These are phyloP conservation scores for Ditylenchus dipsaci DNA, from an alignment of 1,140 invertebrate genomes.

Conservation along the genomic window DNA sequence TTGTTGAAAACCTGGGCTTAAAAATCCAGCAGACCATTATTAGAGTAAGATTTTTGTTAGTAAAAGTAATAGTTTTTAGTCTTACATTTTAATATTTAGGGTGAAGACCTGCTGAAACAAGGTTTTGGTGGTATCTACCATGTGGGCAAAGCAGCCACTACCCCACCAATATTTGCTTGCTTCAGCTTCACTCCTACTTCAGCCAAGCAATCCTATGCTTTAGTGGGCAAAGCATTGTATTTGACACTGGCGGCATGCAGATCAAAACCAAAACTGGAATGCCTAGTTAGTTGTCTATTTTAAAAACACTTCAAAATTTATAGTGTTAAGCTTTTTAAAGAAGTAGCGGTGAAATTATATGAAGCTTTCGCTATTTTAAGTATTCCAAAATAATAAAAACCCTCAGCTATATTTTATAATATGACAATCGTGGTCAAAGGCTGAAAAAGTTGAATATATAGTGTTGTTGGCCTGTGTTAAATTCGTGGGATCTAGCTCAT, in stretches of 20 bases:
- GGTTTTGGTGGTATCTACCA: constrained; percentile 70
- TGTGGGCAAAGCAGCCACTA: constrained; percentile 74
- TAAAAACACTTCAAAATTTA: too few species aligned
- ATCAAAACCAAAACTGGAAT: constrained; percentile 72
- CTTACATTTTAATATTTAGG: constrained; percentile 26
- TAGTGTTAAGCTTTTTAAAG: too few species aligned
- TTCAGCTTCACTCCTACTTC: constrained; percentile 68
- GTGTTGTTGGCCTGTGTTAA: too few species aligned
- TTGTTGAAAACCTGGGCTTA: constrained; percentile 28
- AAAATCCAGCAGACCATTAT: constrained; percentile 42
- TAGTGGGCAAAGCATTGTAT: constrained; percentile 85
- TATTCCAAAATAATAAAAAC: too few species aligned
- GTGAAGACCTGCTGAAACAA: constrained; percentile 40
- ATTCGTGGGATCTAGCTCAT: too few species aligned
- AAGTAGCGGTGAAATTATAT: too few species aligned
- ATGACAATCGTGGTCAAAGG: too few species aligned
- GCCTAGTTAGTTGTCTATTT: constrained; percentile 34
- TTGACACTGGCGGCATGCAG: constrained; percentile 83
- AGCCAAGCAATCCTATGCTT: constrained; percentile 64
- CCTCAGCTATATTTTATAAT: too few species aligned
- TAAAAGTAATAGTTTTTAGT: neutral
- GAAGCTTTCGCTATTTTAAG: too few species aligned
- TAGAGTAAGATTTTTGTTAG: constrained; percentile 17
- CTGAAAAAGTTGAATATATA: too few species aligned
- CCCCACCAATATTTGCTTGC: constrained; percentile 74